These are phyloP conservation scores for Homarus gammarus DNA, from an alignment of 2,888 invertebrate genomes.

Conservation along the genomic window DNA sequence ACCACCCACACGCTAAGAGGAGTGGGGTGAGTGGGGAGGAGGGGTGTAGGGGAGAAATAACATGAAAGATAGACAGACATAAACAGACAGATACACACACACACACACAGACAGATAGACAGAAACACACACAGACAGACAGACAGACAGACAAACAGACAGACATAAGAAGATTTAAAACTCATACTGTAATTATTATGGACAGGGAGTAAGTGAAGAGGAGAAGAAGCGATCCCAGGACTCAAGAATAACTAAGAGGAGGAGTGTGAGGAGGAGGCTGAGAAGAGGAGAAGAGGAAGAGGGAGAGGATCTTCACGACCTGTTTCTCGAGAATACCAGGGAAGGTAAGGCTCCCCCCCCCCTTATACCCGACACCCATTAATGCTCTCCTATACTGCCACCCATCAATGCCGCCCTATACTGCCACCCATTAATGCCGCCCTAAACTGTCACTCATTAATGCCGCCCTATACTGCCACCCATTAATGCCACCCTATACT, in stretches of 20 bases:
- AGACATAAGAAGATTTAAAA: too few relatives aligned
- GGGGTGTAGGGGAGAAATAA: not conserved
- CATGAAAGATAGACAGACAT: not conserved
- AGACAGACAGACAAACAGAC: too few relatives aligned
- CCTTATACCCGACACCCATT: too few relatives aligned
- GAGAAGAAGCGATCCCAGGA: not conserved
- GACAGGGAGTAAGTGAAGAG: too few relatives aligned
- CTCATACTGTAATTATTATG: too few relatives aligned
- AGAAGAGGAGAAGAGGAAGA: constrained; percentile 26
- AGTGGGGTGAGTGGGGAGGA: not conserved
- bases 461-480: not conserved
- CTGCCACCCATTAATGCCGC: too few relatives aligned
- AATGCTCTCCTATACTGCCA: too few relatives aligned
- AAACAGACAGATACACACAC: too few relatives aligned
- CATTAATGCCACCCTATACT: not conserved
- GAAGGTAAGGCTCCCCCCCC: constrained; percentile 44
- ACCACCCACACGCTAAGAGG: not conserved
- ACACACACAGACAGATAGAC: too few relatives aligned
- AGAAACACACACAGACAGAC: too few relatives aligned
- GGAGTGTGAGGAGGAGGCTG: constrained; percentile 26
- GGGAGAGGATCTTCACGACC: constrained; percentile 24
- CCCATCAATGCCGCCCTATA: too few relatives aligned
- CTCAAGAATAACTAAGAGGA: constrained; percentile 16
- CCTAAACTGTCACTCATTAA: too few relatives aligned
- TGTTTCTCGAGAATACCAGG: constrained; percentile 40